These are phyloP conservation scores for Neotoma lepida DNA, from an alignment of 2,113 vertebrate species.

Conservation along the genomic window DNA sequence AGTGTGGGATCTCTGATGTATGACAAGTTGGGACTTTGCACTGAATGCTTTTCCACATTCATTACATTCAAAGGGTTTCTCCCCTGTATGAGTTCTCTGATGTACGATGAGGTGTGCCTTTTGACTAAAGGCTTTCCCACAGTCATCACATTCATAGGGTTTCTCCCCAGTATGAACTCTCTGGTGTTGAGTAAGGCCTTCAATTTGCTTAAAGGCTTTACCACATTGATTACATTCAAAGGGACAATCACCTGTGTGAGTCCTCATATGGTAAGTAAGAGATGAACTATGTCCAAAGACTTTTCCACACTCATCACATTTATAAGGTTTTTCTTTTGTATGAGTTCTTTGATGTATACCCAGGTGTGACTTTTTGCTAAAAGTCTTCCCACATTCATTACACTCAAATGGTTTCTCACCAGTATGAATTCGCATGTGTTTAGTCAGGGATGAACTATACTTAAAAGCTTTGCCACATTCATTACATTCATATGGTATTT, in stretches of 20 bases:
- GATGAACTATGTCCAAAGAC: slow-evolving; percentile 77
- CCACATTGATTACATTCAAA: slow-evolving; percentile 79
- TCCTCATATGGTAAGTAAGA: slow-evolving; percentile 78
- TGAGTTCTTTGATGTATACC: slow-evolving; percentile 78
- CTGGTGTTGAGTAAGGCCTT: slow-evolving; percentile 78
- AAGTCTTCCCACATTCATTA: slow-evolving; percentile 78
- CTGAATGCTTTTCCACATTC: slow-evolving; percentile 87
- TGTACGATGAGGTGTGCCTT: slow-evolving; percentile 81
- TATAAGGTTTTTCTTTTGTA: slow-evolving; percentile 82
- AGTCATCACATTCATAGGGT: slow-evolving; percentile 80
- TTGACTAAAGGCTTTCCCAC: slow-evolving; percentile 81
- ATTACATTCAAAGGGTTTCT: slow-evolving; percentile 81
- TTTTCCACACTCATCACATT: slow-evolving; percentile 87
- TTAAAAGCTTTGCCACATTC: slow-evolving; percentile 81
- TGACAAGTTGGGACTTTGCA: slow-evolving; percentile 90
- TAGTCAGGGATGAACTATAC: slow-evolving; percentile 78
- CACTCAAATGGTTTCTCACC: slow-evolving; percentile 80
- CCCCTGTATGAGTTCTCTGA: slow-evolving; percentile 82
- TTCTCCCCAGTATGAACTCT: slow-evolving; percentile 81
- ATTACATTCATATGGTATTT: slow-evolving; percentile 79
- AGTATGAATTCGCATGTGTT: slow-evolving; percentile 81
- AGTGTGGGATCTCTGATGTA: slow-evolving; percentile 92
- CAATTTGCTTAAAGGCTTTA: slow-evolving; percentile 79
- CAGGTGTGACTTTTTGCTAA: slow-evolving; percentile 78
- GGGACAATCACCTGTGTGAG: slow-evolving; percentile 80